Evolutionary conservation across 1,140 invertebrate species (phyloP).

Genomic region (Ceratina australensis): DNA sequence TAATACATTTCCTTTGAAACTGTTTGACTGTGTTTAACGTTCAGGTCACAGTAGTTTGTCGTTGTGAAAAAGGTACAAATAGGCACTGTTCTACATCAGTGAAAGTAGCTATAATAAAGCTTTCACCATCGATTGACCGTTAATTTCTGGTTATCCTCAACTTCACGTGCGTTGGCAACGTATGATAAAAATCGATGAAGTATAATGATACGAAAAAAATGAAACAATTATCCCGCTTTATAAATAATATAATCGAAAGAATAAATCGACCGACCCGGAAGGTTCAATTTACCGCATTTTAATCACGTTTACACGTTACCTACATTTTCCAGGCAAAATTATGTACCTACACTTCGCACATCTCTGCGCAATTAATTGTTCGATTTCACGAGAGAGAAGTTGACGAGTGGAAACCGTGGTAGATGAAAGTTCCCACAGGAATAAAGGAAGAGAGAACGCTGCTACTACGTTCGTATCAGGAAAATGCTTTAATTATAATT

Average conservation of each 20-base stretch:
- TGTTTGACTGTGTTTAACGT: no score
- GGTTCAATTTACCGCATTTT: no score
- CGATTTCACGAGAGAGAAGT: constrained; percentile 15
- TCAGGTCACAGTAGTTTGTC: not conserved
- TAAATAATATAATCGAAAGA: no score
- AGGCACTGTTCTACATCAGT: constrained; percentile 57
- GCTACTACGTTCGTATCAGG: no score
- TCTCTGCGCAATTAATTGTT: constrained; percentile 51
- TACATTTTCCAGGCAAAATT: no score
- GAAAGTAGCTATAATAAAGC: constrained; percentile 53
- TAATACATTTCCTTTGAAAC: no score
- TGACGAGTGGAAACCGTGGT: constrained; percentile 35
- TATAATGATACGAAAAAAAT: not conserved
- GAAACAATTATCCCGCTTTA: no score
- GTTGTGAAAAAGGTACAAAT: constrained; percentile 19
- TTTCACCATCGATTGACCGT: not conserved
- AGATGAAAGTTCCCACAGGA: constrained; percentile 47
- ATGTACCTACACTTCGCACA: not conserved
- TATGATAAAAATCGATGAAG: not conserved
- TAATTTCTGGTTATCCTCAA: constrained; percentile 8
- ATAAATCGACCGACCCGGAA: no score
- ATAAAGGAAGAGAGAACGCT: not conserved
- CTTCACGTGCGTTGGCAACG: not conserved
- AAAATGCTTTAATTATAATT: constrained; percentile 34
- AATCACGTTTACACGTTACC: no score